Evolutionary conservation across 2,888 invertebrate species (phyloP).

Genomic region (Drosophila kokeensis): DNA sequence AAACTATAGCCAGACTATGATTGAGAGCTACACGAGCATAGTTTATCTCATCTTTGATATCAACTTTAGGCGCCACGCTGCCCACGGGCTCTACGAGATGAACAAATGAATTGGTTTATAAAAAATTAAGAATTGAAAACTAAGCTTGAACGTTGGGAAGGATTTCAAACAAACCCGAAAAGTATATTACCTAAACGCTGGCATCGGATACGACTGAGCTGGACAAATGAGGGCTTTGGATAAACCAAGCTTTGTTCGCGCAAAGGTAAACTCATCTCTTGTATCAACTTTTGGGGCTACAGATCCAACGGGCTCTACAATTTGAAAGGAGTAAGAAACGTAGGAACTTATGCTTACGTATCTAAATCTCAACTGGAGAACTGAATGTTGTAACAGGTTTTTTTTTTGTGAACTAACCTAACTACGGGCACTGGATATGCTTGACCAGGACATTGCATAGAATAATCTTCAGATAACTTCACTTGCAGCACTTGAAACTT

Average conservation of each 20-base stretch:
- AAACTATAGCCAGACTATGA: constrained; percentile 88
- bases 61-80: constrained; percentile 88
- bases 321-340: neutral
- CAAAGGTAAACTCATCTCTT: constrained; percentile 86
- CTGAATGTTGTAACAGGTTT: constrained; percentile 58
- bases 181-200: constrained; percentile 81
- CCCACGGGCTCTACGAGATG: constrained; percentile 85
- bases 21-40: constrained; percentile 85
- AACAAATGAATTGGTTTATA: neutral
- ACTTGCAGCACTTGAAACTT: constrained; percentile 85
- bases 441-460: constrained; percentile 90
- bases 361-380: neutral
- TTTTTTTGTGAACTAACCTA: constrained; percentile 16
- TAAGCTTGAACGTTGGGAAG: constrained; percentile 39
- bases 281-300: constrained; percentile 89
- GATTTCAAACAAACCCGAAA: neutral
- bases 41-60: constrained; percentile 88
- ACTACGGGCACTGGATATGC: constrained; percentile 89
- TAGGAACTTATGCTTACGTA: neutral
- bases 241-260: constrained; percentile 74
- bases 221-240: constrained; percentile 89
- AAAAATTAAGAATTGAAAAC: neutral
- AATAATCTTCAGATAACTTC: constrained; percentile 86
- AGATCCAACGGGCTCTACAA: constrained; percentile 86
- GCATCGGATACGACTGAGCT: constrained; percentile 86